Evolutionary conservation across 2,888 invertebrate genomes (phyloP), one percentile per base, ranked within the genome.

Genomic region (Petrolisthes cinctipes): DNA sequence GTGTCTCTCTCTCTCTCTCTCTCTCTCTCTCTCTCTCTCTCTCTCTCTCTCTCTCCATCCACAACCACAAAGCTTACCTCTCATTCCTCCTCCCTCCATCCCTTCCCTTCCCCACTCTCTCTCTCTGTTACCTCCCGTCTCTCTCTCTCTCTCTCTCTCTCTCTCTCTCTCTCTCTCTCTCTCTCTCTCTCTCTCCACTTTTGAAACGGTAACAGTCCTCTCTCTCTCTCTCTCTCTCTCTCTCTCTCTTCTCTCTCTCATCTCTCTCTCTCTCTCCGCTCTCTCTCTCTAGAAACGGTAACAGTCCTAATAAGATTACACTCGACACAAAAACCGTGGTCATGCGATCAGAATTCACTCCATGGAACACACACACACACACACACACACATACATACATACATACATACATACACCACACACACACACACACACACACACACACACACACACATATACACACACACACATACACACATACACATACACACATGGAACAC

Each of bases 201-300:
- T 61, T 9, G 61, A 61, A 61, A 61, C 61, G n/a, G 7, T 61
- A 61, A 6, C 14, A 61, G 7, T 76, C 14, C 76, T 76, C 76
- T 76, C 20, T 23, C 23, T 20, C 54, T 79, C 79, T 79, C 79
- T 79, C 79, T 79, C 79, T 79, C 79, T 79, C 79, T 79, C 79
- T 79, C 79, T 79, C 51, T 79, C 79, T 79, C 71, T 17, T 14
- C 9, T n/a, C 5, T 17, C 71, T 14, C 9, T 5, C n/a, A 71
- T n/a, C 5, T 11, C 51, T 79, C 11, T 17, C 14, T 79, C 14
- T 51, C 23, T 54, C 79, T 9, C n/a, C 54, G 56, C 53, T 17
- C 14, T 0, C 61, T 14, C 14, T 9, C 61, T 61, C 61, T n/a
- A n/a, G n/a, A n/a, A n/a, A n/a, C n/a, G n/a, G n/a, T n/a, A n/a